Evolutionary conservation across 2,113 vertebrate species (phyloP).

Genomic region (Bambusicola thoracicus): DNA sequence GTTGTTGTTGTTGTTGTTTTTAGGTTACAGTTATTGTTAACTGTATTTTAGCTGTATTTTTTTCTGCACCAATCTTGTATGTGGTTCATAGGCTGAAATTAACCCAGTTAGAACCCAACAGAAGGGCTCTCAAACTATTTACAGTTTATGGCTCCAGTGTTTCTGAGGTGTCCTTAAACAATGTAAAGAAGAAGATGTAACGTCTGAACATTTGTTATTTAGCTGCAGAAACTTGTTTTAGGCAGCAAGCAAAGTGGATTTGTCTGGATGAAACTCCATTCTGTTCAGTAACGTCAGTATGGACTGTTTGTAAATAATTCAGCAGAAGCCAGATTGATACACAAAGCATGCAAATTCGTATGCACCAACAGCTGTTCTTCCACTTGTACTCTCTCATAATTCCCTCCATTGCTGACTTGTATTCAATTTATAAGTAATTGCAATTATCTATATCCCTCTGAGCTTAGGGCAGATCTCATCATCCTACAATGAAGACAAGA

Average conservation of each 20-base stretch:
- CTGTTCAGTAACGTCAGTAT: neutral
- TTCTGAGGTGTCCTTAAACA: neutral
- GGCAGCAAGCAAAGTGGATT: neutral
- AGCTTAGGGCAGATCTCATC: neutral
- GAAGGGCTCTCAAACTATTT: neutral
- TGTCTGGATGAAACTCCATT: neutral
- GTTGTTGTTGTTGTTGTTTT: no score
- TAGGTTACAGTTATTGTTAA: neutral
- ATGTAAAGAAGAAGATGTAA: neutral
- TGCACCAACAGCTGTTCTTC: neutral
- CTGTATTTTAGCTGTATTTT: neutral
- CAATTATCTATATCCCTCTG: neutral
- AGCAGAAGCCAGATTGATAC: neutral
- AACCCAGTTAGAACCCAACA: neutral
- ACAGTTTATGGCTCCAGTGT: neutral
- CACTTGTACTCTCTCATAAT: neutral
- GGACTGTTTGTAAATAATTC: neutral
- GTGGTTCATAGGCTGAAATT: neutral
- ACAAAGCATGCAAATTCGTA: neutral
- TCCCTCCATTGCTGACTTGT: neutral
- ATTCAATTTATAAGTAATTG: neutral
- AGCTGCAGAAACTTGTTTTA: neutral
- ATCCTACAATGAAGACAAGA: neutral
- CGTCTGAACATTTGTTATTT: neutral
- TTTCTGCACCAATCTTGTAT: neutral